These are phyloP conservation scores for Lepus oiostolus DNA, from an alignment of 2,797 vertebrate genomes.

Conservation along the genomic window DNA sequence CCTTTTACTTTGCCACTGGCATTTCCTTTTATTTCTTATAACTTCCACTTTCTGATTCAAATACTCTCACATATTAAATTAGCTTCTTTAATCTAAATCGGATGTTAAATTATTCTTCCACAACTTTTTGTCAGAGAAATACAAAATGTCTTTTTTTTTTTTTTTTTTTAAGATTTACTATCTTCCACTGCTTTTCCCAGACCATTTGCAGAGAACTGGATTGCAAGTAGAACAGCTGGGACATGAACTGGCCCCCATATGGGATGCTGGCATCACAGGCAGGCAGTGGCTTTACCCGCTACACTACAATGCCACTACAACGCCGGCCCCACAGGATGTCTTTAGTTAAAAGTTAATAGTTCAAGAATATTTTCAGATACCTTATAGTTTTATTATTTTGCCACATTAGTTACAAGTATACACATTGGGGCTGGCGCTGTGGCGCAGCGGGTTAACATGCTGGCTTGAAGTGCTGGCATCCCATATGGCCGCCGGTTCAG, in stretches of 20 bases:
- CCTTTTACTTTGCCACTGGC: conserved; percentile 42
- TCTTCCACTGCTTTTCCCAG: too few species aligned
- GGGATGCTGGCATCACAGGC: too few species aligned
- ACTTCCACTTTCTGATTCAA: conserved; percentile 59
- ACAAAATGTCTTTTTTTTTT: conserved; percentile 28
- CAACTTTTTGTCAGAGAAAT: conserved; percentile 40
- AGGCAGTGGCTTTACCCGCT: too few species aligned
- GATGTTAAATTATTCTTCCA: conserved; percentile 25
- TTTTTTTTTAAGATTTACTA: not conserved
- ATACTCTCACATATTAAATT: conserved; percentile 54
- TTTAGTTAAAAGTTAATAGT: conserved; percentile 16
- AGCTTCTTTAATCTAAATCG: conserved; percentile 35
- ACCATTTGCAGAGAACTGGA: too few species aligned
- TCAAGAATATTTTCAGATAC: conserved; percentile 49
- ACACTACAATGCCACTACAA: too few species aligned
- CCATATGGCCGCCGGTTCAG: too few species aligned
- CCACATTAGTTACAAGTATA: not conserved
- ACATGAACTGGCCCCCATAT: too few species aligned
- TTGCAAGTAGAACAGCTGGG: too few species aligned
- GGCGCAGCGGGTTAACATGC: too few species aligned
- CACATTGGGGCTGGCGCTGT: too few species aligned
- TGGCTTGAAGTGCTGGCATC: too few species aligned
- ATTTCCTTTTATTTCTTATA: conserved; percentile 57
- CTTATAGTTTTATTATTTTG: conserved; percentile 34
- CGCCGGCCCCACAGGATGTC: too few species aligned